Percentiles rank a stretch among this genome's conserved stretches.
Conservation (phyloP, 2,888 invertebrate genomes). For the Celastrina argiolus region DNA sequence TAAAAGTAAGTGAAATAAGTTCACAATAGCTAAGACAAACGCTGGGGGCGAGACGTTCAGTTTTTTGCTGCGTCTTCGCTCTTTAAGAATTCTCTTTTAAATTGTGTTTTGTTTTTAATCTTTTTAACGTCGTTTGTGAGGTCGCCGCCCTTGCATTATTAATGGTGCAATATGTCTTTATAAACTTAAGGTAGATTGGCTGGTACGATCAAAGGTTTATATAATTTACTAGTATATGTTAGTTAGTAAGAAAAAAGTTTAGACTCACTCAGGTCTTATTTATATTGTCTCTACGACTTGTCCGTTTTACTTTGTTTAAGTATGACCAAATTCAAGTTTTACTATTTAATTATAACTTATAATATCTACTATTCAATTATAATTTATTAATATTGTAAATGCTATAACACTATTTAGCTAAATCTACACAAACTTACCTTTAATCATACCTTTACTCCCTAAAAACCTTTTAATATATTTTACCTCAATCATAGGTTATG, state of each 20-base stretch:
- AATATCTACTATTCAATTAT: no score
- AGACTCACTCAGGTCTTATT: no score
- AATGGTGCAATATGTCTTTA: conserved; percentile 46
- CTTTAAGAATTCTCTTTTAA: conserved; percentile 75
- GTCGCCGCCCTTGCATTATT: conserved; percentile 61
- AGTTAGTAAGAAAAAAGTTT: no score
- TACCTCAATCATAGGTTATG: not conserved
- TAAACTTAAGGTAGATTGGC: not conserved
- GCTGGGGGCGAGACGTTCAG: conserved; percentile 55
- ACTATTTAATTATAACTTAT: no score
- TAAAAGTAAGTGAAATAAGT: conserved; percentile 71
- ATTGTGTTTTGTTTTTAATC: conserved; percentile 70
- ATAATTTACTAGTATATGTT: not conserved
- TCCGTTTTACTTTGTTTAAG: no score
- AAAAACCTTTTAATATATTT: not conserved
- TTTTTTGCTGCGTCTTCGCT: conserved; percentile 67
- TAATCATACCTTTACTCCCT: no score
- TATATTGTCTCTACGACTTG: no score
- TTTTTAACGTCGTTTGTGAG: conserved; percentile 68
- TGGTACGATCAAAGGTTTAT: not conserved
- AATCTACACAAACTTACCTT: no score
- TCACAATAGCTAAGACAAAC: conserved; percentile 75
- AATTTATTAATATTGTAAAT: no score
- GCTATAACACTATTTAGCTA: no score
- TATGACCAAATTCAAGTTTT: no score